Percentiles rank a stretch among this genome's conserved stretches.
Evolutionary conservation across 2,113 vertebrate genomes (phyloP).

Genomic region (Calyptomena viridis): DNA sequence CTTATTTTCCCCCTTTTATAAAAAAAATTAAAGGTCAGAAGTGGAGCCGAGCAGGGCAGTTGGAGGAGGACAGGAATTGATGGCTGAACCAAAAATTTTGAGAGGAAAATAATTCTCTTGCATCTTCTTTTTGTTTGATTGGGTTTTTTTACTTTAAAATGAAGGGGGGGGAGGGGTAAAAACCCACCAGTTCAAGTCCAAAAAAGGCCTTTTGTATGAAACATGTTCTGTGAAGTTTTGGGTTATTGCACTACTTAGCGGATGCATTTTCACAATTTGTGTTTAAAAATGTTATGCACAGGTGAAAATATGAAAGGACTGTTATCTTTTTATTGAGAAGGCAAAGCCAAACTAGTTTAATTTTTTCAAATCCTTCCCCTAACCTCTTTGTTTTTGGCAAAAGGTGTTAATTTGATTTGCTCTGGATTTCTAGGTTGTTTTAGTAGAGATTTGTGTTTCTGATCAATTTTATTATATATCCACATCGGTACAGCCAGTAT

Average conservation of each 20-base stretch:
- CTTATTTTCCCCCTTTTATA: not conserved
- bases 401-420: not conserved
- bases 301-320: not conserved
- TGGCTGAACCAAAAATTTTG: not conserved
- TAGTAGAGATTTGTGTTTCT: not conserved
- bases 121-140: not conserved
- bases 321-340: not conserved
- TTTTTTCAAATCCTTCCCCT: not conserved
- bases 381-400: not conserved
- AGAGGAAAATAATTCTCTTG: not conserved
- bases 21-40: not conserved
- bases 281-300: not conserved
- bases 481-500: not conserved
- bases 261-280: not conserved
- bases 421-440: not conserved
- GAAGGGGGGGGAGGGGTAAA: rapidly evolving
- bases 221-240: not conserved
- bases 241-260: not conserved
- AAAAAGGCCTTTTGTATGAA: not conserved
- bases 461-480: not conserved
- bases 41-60: not conserved
- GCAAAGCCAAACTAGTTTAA: not conserved
- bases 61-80: not conserved
- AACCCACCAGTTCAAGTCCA: not conserved
- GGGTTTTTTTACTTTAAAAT: not conserved